phyloP scores from a whole-genome alignment of 2,113 vertebrate genomes.

The Dicerorhinus sumatrensis region DNA sequence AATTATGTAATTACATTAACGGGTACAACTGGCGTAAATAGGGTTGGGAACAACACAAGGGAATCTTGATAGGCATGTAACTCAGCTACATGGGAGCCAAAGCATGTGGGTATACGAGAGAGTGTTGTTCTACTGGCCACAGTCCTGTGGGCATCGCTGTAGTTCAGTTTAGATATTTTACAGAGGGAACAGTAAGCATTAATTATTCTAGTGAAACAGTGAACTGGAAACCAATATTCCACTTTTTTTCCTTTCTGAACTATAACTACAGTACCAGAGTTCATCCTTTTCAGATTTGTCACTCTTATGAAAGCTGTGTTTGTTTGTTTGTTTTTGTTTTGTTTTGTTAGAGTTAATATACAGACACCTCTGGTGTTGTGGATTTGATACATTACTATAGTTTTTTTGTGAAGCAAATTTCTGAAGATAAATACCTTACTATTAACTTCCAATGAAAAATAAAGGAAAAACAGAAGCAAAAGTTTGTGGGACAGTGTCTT shows the following conservation, averaged over 20 bases:
- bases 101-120: not conserved
- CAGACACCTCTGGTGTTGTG: not conserved
- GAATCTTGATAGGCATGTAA: not conserved
- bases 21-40: not conserved
- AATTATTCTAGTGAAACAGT: not conserved
- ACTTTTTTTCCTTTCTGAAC: not conserved
- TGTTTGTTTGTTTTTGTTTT: not conserved
- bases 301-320: not conserved
- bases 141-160: too few species aligned
- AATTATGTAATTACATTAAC: conserved; percentile 18
- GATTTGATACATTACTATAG: not conserved
- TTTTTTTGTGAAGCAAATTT: not conserved
- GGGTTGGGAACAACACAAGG: not conserved
- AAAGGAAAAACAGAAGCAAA: not conserved
- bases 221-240: not conserved
- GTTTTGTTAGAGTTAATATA: not conserved
- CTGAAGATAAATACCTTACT: not conserved
- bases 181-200: not conserved
- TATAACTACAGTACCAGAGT: not conserved
- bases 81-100: not conserved
- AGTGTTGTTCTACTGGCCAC: not conserved
- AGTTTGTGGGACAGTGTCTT: not conserved
- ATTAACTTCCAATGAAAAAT: not conserved
- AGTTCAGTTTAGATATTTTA: not conserved
- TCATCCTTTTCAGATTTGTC: not conserved